Base-by-base conservation (phyloP, 2,113 vertebrate genomes). In the Bungarus multicinctus region DNA sequence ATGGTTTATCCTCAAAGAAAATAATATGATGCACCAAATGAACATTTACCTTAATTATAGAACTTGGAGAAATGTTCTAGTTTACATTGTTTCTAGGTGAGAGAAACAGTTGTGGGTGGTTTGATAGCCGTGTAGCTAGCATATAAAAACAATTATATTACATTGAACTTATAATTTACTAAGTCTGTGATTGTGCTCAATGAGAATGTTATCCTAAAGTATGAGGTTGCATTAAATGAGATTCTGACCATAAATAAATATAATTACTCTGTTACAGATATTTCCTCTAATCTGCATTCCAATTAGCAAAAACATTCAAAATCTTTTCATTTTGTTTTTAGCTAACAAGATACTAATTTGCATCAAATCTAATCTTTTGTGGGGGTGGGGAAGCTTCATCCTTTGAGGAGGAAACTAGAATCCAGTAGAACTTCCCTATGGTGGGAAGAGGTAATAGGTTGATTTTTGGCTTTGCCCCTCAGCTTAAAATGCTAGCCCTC, bases 381-480 rank as follows among this genome's bases (percentile, higher is more conserved):
- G 7, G 0, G 30, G 5, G 16, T 0, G 1, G 10, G 4, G 5
- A 9, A 0, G 52, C n/a, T 55, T 39, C 27, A 18, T 39, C 53
- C 52, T 34, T 54, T 88, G 30, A 14, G 18, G 87, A 88, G 5
- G 20, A 30, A 54, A 34, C 18, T 18, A 55, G n/a, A 54, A 88
- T 55, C 20, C 16, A 53, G 50, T 6, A 87, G 50, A 53, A 20
- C 4, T 39, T 23, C 87, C 53, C 53, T 20, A 53, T 5, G 0
- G 4, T 55, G 52, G 18, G 34, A 55, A 34, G n/a, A 23, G 3
- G 53, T 20, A 34, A n/a, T 8, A 27, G 7, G 86, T 27, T 55
- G n/a, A 55, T 88, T 11, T 55, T 88, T 55, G 87, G 20, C 20
- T 39, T 43, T 89, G 23, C 9, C 54, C 88, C 34, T 58, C 52